phyloP scores from a whole-genome alignment of 2,113 vertebrate species.

The Xiphorhynchus elegans region DNA sequence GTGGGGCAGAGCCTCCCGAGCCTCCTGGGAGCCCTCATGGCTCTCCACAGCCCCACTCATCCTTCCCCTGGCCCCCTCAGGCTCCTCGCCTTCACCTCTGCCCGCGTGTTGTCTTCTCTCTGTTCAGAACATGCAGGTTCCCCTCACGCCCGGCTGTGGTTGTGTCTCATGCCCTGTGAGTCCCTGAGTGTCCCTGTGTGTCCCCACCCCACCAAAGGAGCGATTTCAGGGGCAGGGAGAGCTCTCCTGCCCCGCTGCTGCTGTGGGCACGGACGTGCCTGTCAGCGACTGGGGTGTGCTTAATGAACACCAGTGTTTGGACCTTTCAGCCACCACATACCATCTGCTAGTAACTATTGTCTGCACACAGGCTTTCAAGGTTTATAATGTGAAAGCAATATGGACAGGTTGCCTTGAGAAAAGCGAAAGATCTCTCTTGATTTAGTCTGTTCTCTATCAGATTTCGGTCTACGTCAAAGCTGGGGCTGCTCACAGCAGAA shows the following conservation, averaged over 20 bases:
- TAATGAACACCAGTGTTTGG: fast-evolving
- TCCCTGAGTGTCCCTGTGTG: too few species aligned
- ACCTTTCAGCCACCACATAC: fast-evolving
- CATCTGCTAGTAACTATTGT: background rate
- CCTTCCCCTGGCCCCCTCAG: background rate
- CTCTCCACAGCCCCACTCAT: background rate
- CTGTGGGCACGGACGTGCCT: fast-evolving
- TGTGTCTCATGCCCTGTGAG: fast-evolving
- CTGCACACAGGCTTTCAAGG: background rate
- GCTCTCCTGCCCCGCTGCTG: fast-evolving
- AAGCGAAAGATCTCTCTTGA: background rate
- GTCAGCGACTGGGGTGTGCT: fast-evolving
- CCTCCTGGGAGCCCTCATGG: background rate
- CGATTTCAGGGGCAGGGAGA: fast-evolving
- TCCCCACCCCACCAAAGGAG: too few species aligned
- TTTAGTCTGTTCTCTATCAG: background rate
- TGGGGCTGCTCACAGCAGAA: background rate
- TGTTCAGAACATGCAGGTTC: fast-evolving
- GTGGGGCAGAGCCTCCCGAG: fast-evolving
- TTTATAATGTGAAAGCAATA: background rate
- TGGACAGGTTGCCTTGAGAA: background rate
- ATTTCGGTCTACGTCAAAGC: background rate
- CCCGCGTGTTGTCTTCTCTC: background rate
- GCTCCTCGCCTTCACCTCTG: background rate
- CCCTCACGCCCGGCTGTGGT: fast-evolving